Percentiles rank a stretch among this genome's conserved stretches.
These are phyloP conservation scores for Arrhopalites spinosus DNA, from an alignment of 2,888 invertebrate species.

Conservation along the genomic window DNA sequence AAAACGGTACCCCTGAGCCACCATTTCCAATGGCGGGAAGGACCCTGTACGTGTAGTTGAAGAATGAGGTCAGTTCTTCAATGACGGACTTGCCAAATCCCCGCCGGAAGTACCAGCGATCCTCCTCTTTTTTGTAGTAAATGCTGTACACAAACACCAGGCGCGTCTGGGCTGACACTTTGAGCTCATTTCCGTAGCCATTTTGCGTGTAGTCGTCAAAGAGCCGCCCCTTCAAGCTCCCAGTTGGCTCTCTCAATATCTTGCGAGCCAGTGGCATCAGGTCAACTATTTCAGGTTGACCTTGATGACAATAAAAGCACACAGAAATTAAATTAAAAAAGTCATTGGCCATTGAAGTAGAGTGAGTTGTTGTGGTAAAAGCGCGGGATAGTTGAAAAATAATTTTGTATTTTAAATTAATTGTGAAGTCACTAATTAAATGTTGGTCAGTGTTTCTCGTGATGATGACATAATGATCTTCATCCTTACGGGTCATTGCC, in stretches of 20 bases:
- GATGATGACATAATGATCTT: slow-evolving; percentile 12
- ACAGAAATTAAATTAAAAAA: neutral
- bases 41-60: slow-evolving; percentile 20
- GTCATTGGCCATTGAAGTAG: neutral
- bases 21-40: slow-evolving; percentile 20
- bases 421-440: neutral
- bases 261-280: no score
- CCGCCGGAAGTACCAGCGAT: slow-evolving; percentile 14
- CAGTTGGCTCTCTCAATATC: neutral
- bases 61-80: slow-evolving; percentile 4
- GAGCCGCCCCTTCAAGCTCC: no score
- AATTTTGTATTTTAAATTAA: slow-evolving; percentile 14
- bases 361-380: neutral
- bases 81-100: slow-evolving; percentile 23
- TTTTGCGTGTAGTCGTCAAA: slow-evolving; percentile 24
- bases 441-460: neutral
- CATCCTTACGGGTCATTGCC: slow-evolving; percentile 15
- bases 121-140: neutral
- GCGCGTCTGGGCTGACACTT: slow-evolving; percentile 14
- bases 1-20: no score
- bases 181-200: slow-evolving; percentile 11
- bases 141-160: slow-evolving; percentile 19
- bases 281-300: neutral
- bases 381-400: neutral
- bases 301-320: slow-evolving; percentile 2